A percentile compares a stretch with the other conserved stretches of the same genome.
Evolutionary conservation across 2,888 invertebrate species (phyloP).

Genomic region (Stenoptilia bipunctidactyla): DNA sequence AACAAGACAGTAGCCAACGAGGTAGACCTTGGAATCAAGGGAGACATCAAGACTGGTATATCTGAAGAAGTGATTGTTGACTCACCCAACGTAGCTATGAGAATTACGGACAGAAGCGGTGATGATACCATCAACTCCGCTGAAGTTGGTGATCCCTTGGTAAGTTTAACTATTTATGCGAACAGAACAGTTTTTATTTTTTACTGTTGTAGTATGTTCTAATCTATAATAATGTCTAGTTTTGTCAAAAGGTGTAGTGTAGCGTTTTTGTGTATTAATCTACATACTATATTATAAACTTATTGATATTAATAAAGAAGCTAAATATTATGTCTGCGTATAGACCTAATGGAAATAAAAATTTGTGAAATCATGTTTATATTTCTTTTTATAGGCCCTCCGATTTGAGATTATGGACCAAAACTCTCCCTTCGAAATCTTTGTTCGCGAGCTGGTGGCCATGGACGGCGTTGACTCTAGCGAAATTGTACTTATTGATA

Average conservation of each 20-base stretch:
- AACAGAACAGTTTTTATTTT: too few relatives aligned
- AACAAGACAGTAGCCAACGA: slow-evolving; percentile 95
- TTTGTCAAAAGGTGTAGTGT: too few relatives aligned
- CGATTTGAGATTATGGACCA: slow-evolving; percentile 93
- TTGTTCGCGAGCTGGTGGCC: slow-evolving; percentile 93
- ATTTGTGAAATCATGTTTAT: too few relatives aligned
- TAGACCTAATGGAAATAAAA: too few relatives aligned
- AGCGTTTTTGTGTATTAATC: too few relatives aligned
- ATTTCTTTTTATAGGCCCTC: slow-evolving; percentile 73
- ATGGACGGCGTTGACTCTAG: slow-evolving; percentile 95
- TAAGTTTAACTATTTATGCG: slow-evolving; percentile 26
- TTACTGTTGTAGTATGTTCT: not conserved
- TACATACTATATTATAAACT: too few relatives aligned
- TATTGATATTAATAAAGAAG: not conserved
- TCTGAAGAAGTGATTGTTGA: slow-evolving; percentile 94
- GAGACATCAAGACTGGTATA: slow-evolving; percentile 87
- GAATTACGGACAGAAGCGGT: slow-evolving; percentile 87
- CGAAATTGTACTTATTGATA: slow-evolving; percentile 92
- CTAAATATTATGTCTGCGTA: too few relatives aligned
- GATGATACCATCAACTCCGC: slow-evolving; percentile 88
- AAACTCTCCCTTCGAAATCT: slow-evolving; percentile 95
- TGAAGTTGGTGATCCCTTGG: slow-evolving; percentile 92
- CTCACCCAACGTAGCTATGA: slow-evolving; percentile 95
- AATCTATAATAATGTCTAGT: not conserved
- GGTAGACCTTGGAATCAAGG: slow-evolving; percentile 89